Evolutionary conservation across 2,113 vertebrate species (phyloP), one percentile per base, ranked within the genome.

Genomic region (Lucifuga dentata): DNA sequence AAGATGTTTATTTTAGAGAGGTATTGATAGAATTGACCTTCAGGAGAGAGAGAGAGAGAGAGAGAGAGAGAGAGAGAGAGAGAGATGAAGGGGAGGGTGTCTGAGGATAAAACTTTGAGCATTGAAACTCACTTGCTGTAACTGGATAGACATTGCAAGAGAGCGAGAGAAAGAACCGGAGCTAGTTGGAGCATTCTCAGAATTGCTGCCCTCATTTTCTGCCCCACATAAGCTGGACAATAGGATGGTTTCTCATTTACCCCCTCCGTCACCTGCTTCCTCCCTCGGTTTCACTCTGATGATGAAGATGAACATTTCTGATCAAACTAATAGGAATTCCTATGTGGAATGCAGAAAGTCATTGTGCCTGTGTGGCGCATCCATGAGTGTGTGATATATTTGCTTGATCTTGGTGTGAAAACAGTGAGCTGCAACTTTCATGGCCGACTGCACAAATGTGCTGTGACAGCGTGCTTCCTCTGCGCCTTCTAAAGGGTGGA

Each of bases 221-320:
- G 88, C 90, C 90, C 90, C 85, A 93, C 84, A 91, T 93, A 82
- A 78, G 64, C 66, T 41, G 66, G 50, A 93, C 90, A 94, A 93
- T 88, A 44, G 86, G 79, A 90, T 77, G 85, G 51, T 78, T 63
- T 56, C 48, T 62, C 71, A 72, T 29, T 49, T 52, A 29, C 39
- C 60, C 73, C 45, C n/a, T n/a, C n/a, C 11, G 8, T 39, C 64
- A 55, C 51, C 21, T 35, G 11, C 2, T 11, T 51, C 55, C 32
- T 72, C 56, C 49, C n/a, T 59, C 56, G 43, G 24, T 58, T 79
- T 61, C 36, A 71, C 46, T 4, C 13, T 21, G 35, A 13, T 8
- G 6, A 6, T 36, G 59, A 23, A 57, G 51, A 62, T 51, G 17
- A 19, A 5, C 44, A 21, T 19, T 36, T 68, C 40, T 2, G 9